Evolutionary conservation across 1,140 invertebrate species (phyloP).

Genomic region (Drosophila subpulchrella): DNA sequence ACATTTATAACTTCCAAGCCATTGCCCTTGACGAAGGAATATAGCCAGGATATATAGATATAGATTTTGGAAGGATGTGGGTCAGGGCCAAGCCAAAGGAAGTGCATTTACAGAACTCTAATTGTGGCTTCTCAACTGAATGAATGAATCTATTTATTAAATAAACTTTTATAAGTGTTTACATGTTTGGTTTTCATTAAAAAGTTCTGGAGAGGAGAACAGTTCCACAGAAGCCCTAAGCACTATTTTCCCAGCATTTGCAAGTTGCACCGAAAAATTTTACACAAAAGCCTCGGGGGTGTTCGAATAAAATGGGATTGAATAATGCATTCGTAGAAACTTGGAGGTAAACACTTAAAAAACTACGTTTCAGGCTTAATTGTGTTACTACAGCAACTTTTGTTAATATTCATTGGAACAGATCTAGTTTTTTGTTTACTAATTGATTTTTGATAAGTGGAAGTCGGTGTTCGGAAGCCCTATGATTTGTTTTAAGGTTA

Average conservation of each 20-base stretch:
- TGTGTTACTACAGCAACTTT: background rate
- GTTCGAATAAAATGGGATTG: background rate
- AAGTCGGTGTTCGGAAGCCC: too few relatives aligned
- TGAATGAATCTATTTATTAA: background rate
- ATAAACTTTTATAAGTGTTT: background rate
- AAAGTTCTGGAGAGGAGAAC: background rate
- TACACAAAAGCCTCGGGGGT: background rate
- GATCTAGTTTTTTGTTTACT: too few relatives aligned
- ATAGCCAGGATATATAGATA: background rate
- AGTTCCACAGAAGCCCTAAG: background rate
- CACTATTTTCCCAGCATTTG: conserved; percentile 1
- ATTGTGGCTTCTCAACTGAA: background rate
- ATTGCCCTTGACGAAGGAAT: conserved; percentile 23
- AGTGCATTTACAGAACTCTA: background rate
- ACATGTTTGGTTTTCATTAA: background rate
- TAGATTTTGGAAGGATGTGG: background rate
- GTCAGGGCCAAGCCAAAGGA: background rate
- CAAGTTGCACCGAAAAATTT: conserved; percentile 16
- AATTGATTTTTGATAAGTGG: too few relatives aligned
- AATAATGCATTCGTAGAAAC: background rate
- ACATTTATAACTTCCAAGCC: conserved; percentile 72
- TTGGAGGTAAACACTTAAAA: background rate
- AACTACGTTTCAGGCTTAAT: background rate
- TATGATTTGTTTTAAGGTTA: too few relatives aligned
- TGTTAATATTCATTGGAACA: too few relatives aligned